Percentiles rank a stretch among this genome's conserved stretches.
Evolutionary conservation across 2,113 vertebrate species (phyloP).

Genomic region (Tupaia tana): DNA sequence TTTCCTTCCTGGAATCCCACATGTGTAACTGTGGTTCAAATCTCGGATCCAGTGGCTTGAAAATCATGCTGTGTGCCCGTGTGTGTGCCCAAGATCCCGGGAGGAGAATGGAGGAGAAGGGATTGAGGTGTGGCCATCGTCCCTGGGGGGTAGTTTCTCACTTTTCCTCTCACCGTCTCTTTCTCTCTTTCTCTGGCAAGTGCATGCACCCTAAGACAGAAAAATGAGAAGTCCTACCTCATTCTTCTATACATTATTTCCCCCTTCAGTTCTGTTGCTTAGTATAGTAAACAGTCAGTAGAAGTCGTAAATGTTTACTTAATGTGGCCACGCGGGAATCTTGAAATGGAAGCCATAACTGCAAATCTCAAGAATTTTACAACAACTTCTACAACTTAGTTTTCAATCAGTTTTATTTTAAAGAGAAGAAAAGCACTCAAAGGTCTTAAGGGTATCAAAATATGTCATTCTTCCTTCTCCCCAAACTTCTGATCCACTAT

Average conservation of each 20-base stretch:
- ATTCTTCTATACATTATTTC: neutral
- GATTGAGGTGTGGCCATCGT: too few species aligned
- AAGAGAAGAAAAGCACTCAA: neutral
- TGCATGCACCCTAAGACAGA: neutral
- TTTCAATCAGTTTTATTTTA: constrained; percentile 35
- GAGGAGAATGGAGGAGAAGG: too few species aligned
- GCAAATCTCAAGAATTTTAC: constrained; percentile 33
- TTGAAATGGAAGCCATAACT: neutral
- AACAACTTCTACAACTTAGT: constrained; percentile 12
- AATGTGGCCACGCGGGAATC: neutral
- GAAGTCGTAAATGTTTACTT: constrained; percentile 34
- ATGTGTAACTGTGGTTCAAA: too few species aligned
- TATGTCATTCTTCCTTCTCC: constrained; percentile 17
- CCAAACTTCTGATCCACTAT: neutral
- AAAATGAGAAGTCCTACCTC: neutral
- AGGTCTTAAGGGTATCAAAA: constrained; percentile 43
- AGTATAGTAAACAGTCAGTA: neutral
- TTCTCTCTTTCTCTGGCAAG: too few species aligned
- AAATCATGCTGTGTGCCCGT: too few species aligned
- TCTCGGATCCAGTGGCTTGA: too few species aligned
- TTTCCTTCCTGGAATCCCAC: too few species aligned
- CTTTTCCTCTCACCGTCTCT: too few species aligned
- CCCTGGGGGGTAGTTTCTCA: too few species aligned
- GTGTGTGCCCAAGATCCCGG: too few species aligned
- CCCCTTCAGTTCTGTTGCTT: neutral